phyloP scores from a whole-genome alignment of 2,888 invertebrate species.

The Ochropacha duplaris region DNA sequence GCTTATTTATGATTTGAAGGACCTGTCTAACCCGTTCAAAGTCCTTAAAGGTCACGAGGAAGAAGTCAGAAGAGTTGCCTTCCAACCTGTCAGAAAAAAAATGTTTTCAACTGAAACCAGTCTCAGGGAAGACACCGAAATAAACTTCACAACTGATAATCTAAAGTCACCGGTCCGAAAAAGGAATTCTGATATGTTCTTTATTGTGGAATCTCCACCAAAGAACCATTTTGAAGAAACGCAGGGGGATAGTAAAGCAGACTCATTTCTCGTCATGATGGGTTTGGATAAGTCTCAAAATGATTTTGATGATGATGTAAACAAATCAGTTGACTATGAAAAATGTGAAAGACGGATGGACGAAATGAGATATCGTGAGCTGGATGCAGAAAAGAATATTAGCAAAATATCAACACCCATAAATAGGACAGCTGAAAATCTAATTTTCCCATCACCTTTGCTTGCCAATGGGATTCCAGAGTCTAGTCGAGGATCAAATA shows the following conservation, averaged over 20 bases:
- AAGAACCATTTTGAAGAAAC: conserved; percentile 44
- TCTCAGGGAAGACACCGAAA: conserved; percentile 64
- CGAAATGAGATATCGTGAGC: conserved; percentile 48
- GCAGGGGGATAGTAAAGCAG: conserved; percentile 56
- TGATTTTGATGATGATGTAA: conserved; percentile 55
- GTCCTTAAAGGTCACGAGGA: conserved; percentile 77
- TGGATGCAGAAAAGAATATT: conserved; percentile 63
- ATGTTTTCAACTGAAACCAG: conserved; percentile 63
- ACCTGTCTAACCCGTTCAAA: conserved; percentile 70
- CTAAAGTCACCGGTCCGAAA: conserved; percentile 48
- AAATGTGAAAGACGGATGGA: conserved; percentile 56
- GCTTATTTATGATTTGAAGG: conserved; percentile 80
- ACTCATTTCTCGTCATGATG: conserved; percentile 73
- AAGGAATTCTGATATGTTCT: conserved; percentile 68
- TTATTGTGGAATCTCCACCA: conserved; percentile 65
- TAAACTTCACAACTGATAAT: conserved; percentile 44
- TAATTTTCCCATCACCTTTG: conserved; percentile 58
- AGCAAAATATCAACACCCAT: conserved; percentile 73
- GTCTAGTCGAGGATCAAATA: conserved; percentile 43
- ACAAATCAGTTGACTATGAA: conserved; percentile 53
- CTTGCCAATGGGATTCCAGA: conserved; percentile 52
- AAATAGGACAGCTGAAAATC: conserved; percentile 50
- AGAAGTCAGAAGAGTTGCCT: conserved; percentile 72
- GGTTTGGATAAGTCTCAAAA: conserved; percentile 66
- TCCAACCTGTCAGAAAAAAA: conserved; percentile 68